phyloP scores from a whole-genome alignment of 92 coral and sea anemone species.

The Micromussa lordhowensis region DNA sequence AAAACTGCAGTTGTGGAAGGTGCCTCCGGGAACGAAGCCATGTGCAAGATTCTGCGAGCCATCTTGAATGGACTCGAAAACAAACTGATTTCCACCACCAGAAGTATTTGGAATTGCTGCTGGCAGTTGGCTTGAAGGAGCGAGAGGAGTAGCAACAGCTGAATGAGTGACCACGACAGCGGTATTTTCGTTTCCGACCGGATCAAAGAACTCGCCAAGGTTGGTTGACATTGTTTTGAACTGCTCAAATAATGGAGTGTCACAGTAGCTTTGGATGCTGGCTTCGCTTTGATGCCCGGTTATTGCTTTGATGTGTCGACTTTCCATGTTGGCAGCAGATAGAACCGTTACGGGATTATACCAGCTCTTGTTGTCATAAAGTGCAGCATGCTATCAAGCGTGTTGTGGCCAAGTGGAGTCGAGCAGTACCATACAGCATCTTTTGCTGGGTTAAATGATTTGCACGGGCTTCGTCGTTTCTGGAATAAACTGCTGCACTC shows the following conservation, averaged over 20 bases:
- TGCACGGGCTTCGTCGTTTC: constrained; percentile 53
- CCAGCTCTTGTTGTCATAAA: no score
- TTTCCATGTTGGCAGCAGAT: constrained; percentile 53
- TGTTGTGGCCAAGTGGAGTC: no score
- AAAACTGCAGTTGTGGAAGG: constrained; percentile 55
- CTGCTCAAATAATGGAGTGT: constrained; percentile 54
- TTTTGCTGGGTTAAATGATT: constrained; percentile 44
- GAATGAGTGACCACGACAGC: constrained; percentile 25
- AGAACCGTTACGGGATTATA: constrained; percentile 19
- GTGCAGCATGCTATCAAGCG: no score
- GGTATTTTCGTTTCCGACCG: neutral
- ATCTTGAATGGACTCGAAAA: no score
- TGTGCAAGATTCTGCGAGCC: no score
- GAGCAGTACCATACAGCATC: constrained; percentile 31
- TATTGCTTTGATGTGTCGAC: constrained; percentile 53
- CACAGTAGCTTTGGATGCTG: constrained; percentile 59
- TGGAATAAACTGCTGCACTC: constrained; percentile 17
- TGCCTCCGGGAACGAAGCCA: constrained; percentile 32
- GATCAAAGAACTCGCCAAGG: constrained; percentile 22
- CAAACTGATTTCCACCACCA: no score
- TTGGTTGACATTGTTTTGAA: constrained; percentile 25
- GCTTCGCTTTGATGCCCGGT: constrained; percentile 61
- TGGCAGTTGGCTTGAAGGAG: constrained; percentile 18
- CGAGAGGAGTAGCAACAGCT: neutral
- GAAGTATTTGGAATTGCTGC: constrained; percentile 1